Evolutionary conservation across 2,888 invertebrate species (phyloP).

Genomic region (Patella depressa): DNA sequence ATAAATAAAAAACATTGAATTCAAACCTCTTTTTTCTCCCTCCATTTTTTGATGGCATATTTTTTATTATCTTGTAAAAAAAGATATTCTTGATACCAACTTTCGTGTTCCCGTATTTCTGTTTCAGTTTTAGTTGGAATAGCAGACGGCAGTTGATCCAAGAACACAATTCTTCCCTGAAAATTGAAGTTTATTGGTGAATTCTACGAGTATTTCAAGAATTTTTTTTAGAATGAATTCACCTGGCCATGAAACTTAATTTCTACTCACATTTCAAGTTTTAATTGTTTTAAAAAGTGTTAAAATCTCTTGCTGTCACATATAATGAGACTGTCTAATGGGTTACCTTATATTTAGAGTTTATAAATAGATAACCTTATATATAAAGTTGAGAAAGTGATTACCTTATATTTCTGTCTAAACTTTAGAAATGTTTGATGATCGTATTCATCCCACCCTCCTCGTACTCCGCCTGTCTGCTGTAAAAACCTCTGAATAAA

Average conservation of each 20-base stretch:
- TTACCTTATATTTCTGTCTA: constrained; percentile 66
- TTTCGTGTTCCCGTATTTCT: constrained; percentile 66
- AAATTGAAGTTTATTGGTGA: constrained; percentile 11
- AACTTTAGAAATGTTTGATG: constrained; percentile 69
- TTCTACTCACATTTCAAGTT: too few species aligned
- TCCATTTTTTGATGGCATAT: constrained; percentile 69
- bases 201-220: too few species aligned
- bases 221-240: too few species aligned
- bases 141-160: constrained; percentile 59
- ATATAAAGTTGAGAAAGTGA: too few species aligned
- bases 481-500: constrained; percentile 66
- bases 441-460: constrained; percentile 72
- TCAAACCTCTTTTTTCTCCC: constrained; percentile 64
- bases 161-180: constrained; percentile 63
- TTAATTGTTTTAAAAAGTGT: too few species aligned
- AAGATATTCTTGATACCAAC: constrained; percentile 68
- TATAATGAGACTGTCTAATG: too few species aligned
- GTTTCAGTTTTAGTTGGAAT: constrained; percentile 66
- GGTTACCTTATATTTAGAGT: too few species aligned
- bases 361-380: too few species aligned
- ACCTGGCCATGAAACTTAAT: too few species aligned
- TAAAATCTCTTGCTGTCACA: too few species aligned
- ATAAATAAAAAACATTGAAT: neutral
- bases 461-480: constrained; percentile 67
- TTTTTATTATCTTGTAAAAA: constrained; percentile 67